A percentile compares a stretch with the other conserved stretches of the same genome.
phyloP scores from a whole-genome alignment of 2,113 vertebrate species.

The Daboia siamensis region DNA sequence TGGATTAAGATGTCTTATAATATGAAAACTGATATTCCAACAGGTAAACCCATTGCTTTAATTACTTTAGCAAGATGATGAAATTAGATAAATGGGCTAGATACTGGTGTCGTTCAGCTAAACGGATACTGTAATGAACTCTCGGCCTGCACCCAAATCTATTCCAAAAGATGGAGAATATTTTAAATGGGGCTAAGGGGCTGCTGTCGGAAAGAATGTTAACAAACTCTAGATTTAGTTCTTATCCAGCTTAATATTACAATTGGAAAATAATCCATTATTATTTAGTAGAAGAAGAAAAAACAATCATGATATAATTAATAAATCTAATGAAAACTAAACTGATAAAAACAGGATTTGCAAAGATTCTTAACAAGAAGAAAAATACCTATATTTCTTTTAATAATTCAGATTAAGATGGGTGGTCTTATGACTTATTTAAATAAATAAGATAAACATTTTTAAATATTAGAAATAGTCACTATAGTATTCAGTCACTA shows the following conservation, averaged over 20 bases:
- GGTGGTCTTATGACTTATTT: background rate
- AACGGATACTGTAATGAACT: background rate
- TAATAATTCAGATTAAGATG: background rate
- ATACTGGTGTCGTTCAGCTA: background rate
- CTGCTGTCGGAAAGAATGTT: background rate
- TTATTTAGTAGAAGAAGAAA: background rate
- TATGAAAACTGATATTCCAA: background rate
- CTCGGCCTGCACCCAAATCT: background rate
- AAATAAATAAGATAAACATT: background rate
- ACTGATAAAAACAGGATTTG: background rate
- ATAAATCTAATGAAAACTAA: background rate
- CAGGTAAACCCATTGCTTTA: background rate
- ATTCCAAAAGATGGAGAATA: background rate
- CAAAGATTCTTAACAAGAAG: background rate
- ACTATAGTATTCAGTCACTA: background rate
- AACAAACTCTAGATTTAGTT: background rate
- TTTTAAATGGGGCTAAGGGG: background rate
- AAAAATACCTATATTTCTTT: background rate
- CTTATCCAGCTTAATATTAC: background rate
- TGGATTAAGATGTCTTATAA: constrained; percentile 8
- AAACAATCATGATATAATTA: background rate
- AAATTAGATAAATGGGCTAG: background rate
- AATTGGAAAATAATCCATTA: background rate
- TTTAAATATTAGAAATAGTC: background rate
- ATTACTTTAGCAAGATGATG: constrained; percentile 11